A percentile compares a stretch with the other conserved stretches of the same genome.
Evolutionary conservation across 2,113 vertebrate genomes (phyloP).

Genomic region (Shinisaurus crocodilurus): DNA sequence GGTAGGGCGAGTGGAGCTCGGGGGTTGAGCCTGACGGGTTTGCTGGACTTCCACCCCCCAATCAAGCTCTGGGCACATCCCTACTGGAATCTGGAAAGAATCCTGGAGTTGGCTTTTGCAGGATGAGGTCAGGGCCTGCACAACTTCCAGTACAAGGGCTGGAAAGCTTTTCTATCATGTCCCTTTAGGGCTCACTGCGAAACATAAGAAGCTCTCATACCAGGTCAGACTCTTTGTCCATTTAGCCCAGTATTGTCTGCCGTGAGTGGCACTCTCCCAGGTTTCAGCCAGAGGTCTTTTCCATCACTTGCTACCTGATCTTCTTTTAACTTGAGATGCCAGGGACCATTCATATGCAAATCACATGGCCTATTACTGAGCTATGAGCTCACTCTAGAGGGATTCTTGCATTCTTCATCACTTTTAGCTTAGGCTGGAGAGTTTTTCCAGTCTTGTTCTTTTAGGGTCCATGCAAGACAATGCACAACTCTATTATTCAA

Average conservation of each 20-base stretch:
- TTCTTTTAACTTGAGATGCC: neutral
- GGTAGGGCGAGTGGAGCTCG: too few species aligned
- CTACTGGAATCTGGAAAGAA: neutral
- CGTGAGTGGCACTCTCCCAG: too few species aligned
- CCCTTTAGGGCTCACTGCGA: neutral
- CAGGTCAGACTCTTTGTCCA: neutral
- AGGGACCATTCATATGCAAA: neutral
- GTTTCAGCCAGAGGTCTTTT: too few species aligned
- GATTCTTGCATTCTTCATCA: too few species aligned
- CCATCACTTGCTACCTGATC: too few species aligned
- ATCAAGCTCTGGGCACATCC: too few species aligned
- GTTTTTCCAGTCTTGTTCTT: neutral
- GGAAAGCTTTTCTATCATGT: neutral
- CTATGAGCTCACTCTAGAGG: neutral
- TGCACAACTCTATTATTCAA: neutral
- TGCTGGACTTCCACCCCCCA: too few species aligned
- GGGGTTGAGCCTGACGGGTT: too few species aligned
- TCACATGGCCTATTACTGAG: neutral
- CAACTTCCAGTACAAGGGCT: neutral
- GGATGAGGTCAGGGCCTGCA: neutral
- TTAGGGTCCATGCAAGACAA: neutral
- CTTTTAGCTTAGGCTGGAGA: neutral
- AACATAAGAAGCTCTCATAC: neutral
- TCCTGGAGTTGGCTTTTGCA: neutral
- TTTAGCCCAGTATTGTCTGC: neutral